Percentiles rank a stretch among this genome's conserved stretches.
phyloP scores from a whole-genome alignment of 2,113 vertebrate genomes.

The Syngnathoides biaculeatus region DNA sequence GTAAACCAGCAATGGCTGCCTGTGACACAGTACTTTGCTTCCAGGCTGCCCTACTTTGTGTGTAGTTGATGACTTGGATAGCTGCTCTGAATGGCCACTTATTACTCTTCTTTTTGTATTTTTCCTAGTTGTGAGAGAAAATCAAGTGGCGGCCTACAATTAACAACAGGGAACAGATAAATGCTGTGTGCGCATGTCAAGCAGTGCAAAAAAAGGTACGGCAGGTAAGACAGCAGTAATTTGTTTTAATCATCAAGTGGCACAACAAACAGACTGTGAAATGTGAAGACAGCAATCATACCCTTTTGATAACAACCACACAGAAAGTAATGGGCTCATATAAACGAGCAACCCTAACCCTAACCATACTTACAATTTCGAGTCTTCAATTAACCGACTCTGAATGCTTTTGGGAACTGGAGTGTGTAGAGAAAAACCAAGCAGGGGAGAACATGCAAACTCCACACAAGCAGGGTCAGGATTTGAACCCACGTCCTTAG shows the following conservation, averaged over 20 bases:
- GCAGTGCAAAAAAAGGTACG: constrained; percentile 24
- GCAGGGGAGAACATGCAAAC: no score
- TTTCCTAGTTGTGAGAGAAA: constrained; percentile 29
- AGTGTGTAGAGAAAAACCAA: no score
- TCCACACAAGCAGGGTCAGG: no score
- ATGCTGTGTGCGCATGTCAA: constrained; percentile 20
- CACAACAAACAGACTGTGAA: constrained; percentile 30
- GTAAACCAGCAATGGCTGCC: constrained; percentile 48
- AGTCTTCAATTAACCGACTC: no score
- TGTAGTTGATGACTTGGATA: constrained; percentile 56
- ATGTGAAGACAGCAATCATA: constrained; percentile 28
- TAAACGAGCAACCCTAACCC: no score
- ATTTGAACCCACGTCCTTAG: no score
- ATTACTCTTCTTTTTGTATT: constrained; percentile 18
- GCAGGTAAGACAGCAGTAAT: constrained; percentile 29
- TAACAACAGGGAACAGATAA: constrained; percentile 22
- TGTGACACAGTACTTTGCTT: constrained; percentile 40
- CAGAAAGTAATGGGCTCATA: neutral
- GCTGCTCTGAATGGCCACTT: constrained; percentile 49
- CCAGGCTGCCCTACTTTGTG: constrained; percentile 59
- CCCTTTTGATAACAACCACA: neutral
- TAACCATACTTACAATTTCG: no score
- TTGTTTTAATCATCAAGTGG: constrained; percentile 31
- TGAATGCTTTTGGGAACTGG: no score
- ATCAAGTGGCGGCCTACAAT: constrained; percentile 23